Conservation (phyloP, 1,140 invertebrate species). For the Condylostylus longicornis region DNA sequence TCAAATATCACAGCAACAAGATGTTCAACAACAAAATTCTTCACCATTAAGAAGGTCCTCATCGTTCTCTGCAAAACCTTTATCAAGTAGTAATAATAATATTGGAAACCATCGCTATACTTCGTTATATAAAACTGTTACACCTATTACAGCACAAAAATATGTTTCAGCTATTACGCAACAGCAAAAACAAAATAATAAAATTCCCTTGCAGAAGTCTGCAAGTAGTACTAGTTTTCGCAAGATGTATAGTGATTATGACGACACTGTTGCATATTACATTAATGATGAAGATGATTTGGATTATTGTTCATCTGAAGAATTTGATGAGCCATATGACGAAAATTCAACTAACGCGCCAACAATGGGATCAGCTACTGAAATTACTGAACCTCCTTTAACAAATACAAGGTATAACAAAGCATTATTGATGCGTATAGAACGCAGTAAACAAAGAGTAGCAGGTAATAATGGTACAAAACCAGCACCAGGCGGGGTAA, state of each 20-base stretch:
- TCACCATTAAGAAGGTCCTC: slow-evolving; percentile 28
- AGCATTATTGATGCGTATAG: slow-evolving; percentile 33
- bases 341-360: slow-evolving; percentile 2
- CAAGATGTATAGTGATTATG: slow-evolving; percentile 25
- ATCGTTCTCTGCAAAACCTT: slow-evolving; percentile 17
- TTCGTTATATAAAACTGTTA: no score
- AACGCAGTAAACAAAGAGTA: slow-evolving; percentile 28
- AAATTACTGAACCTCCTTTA: slow-evolving; percentile 15
- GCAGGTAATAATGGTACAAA: slow-evolving; percentile 18
- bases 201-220: slow-evolving; percentile 19
- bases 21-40: slow-evolving; percentile 9
- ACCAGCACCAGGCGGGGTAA: slow-evolving; percentile 15
- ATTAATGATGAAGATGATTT: slow-evolving; percentile 29
- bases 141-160: slow-evolving; percentile 23
- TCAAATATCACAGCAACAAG: no score
- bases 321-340: slow-evolving; percentile 3
- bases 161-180: slow-evolving; percentile 11
- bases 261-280: slow-evolving; percentile 30
- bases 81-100: not conserved
- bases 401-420: slow-evolving; percentile 40
- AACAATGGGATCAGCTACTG: slow-evolving; percentile 3
- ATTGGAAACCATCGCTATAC: not conserved
- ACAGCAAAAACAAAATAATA: slow-evolving; percentile 7
- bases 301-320: slow-evolving; percentile 25
- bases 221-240: slow-evolving; percentile 31